phyloP scores from a whole-genome alignment of 2,797 vertebrate genomes.

The Spondyliosoma cantharus region DNA sequence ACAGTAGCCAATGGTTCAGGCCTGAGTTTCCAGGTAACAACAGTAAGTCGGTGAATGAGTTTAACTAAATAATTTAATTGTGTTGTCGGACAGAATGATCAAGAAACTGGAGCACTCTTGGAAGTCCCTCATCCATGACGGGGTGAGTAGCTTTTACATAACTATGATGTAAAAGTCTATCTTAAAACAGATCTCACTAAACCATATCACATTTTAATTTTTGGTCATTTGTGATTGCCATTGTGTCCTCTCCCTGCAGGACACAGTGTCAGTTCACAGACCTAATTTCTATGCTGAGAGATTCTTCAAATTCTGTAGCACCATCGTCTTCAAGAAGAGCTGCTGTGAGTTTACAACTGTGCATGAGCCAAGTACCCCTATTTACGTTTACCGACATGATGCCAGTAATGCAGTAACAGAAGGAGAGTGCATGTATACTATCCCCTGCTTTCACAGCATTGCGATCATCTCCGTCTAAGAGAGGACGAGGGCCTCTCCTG shows the following conservation, averaged over 20 bases:
- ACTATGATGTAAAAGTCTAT: slow-evolving; percentile 16
- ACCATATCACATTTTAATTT: background rate
- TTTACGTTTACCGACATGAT: background rate
- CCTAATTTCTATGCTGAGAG: slow-evolving; percentile 97
- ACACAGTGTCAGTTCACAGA: slow-evolving; percentile 96
- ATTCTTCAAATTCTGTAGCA: slow-evolving; percentile 96
- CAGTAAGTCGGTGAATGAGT: slow-evolving; percentile 15
- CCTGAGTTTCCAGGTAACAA: slow-evolving; percentile 40
- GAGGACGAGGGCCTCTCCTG: slow-evolving; percentile 87
- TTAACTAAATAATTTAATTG: slow-evolving; percentile 50
- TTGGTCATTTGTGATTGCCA: background rate
- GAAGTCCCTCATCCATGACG: slow-evolving; percentile 97
- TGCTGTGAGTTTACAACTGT: slow-evolving; percentile 88
- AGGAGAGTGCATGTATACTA: background rate
- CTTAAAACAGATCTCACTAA: background rate
- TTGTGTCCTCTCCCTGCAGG: slow-evolving; percentile 77
- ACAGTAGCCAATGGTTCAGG: background rate
- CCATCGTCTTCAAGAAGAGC: slow-evolving; percentile 92
- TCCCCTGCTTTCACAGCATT: slow-evolving; percentile 82
- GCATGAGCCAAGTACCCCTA: background rate
- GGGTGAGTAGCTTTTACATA: slow-evolving; percentile 85
- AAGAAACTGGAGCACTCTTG: slow-evolving; percentile 99
- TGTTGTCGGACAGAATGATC: slow-evolving; percentile 87
- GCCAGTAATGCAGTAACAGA: background rate
- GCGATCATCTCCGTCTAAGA: slow-evolving; percentile 95